Base-by-base conservation (phyloP, 2,113 vertebrate genomes). In the Microtus ochrogaster region DNA sequence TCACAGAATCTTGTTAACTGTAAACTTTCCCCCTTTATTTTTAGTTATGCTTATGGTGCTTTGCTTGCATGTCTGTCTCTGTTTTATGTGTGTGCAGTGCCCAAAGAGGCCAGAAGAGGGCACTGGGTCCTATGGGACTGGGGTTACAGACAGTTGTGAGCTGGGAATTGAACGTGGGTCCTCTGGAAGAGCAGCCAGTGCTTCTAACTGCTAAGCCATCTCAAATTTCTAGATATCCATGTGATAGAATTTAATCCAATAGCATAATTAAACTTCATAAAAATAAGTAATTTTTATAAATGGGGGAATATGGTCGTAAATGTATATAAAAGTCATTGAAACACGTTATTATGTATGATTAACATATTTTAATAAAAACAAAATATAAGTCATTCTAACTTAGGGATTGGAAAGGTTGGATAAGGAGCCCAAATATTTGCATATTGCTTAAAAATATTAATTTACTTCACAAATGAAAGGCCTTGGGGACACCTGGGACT, bases 201-300 rank as follows among this genome's bases (percentile, higher is more conserved):
- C 14, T 30, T 61, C 19, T 30, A 44, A 44, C 61, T 63, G 58
- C 58, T 44, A 30, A 65, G 81, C 24, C n/a, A 65, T 10, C 81
- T 65, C 81, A 90, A 94, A 89, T 84, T 84, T 92, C 63, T 73
- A 96, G 78, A 81, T n/a, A 36, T n/a, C 94, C 30, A 83, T 0
- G 1, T 55, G 49, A 81, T 39, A 74, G 73, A 84, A 94, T 63
- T 85, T 85, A 84, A 84, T 68, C 39, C 13, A 95, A 72, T 4
- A 94, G 22, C 8, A 79, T 58, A 70, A 94, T 49, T 85, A 78
- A 96, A 89, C 33, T 77, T 95, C 58, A 74, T 52, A 95, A 95
- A 96, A 95, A 73, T 30, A 88, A 91, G 17, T 90, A 72, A 84
- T 33, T 78, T 44, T 85, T 44, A 49, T 55, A 88, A 72, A 52